Base-by-base conservation (phyloP, 37 sponge, comb jelly and placozoan genomes). In the Diacarnus erythraeanus region DNA sequence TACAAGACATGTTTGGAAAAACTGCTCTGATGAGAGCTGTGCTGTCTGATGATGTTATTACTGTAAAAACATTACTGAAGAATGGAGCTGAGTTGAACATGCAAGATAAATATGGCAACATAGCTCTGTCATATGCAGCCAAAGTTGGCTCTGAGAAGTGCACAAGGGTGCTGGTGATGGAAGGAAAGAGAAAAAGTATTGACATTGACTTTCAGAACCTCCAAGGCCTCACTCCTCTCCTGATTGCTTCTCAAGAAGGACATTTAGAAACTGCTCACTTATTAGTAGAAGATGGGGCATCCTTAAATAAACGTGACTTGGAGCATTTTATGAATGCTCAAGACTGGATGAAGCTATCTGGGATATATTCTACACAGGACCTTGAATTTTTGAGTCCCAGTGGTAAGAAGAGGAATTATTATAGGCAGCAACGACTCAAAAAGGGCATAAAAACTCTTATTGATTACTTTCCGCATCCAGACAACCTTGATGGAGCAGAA, bases 261-360 rank as follows among this genome's bases (percentile, higher is more conserved):
- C 73, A 89, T 58, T 20, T 89, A 33, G 84, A 86, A 20, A 67
- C 74, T 30, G 87, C 90, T 15, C 71, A 59, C 34, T 47, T 86
- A 10, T 75, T 94, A 0, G 94, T 89, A 1, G 9, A 23, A 4
- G 80, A 89, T 15, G 74, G 80, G 35, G 94, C 94, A 0, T 86
- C 87, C 2, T 57, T 80, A 1, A 94, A 66, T 1, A 77, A 89
- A n/a, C 77, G 94, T 59, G 94, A 94, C 42, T 61, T 94, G 41
- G 94, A 94, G 31, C 73, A 83, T 39, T 94, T 94, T 70, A 89
- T 83, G 83, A 83, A 67, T 42, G 84, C 94, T 22, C 76, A 70
- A 38, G 87, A 94, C 5, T 94, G 90, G 94, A 77, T 87, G 77
- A 74, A 67, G 34, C 20, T 47, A 22, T 47, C 75, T 2, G 74